Percentiles rank a stretch among this genome's conserved stretches.
These are phyloP conservation scores for Fratercula arctica DNA, from an alignment of 2,797 vertebrate genomes.

Conservation along the genomic window DNA sequence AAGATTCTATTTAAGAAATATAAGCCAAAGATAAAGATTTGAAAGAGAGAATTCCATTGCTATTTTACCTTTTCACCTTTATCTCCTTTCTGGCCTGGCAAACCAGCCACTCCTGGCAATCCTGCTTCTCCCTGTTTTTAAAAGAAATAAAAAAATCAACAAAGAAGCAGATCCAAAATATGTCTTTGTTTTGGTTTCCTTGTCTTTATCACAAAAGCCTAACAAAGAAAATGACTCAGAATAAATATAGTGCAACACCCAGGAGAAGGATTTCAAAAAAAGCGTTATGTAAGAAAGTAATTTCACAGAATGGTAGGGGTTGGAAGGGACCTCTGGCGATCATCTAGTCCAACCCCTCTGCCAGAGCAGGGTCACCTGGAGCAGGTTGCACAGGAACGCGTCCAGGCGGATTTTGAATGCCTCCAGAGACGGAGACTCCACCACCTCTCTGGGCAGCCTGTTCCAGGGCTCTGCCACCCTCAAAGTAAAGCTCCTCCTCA, in stretches of 20 bases:
- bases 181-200: background rate
- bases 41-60: background rate
- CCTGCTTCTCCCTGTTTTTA: conserved; percentile 83
- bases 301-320: background rate
- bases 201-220: background rate
- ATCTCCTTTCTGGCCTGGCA: conserved; percentile 82
- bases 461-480: too few species aligned
- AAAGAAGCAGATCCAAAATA: conserved; percentile 25
- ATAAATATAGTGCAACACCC: background rate
- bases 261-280: background rate
- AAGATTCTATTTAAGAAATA: background rate
- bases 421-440: too few species aligned
- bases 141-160: background rate
- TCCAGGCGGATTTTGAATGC: too few species aligned
- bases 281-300: background rate
- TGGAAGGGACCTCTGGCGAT: too few species aligned
- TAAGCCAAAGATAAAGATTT: background rate
- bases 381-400: too few species aligned
- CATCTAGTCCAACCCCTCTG: too few species aligned
- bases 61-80: conserved; percentile 85
- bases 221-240: background rate
- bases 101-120: conserved; percentile 78
- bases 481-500: too few species aligned
- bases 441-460: too few species aligned
- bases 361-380: too few species aligned